phyloP scores from a whole-genome alignment of 2,113 vertebrate species.

The rabbit (Oryctolagus cuniculus) region DNA sequence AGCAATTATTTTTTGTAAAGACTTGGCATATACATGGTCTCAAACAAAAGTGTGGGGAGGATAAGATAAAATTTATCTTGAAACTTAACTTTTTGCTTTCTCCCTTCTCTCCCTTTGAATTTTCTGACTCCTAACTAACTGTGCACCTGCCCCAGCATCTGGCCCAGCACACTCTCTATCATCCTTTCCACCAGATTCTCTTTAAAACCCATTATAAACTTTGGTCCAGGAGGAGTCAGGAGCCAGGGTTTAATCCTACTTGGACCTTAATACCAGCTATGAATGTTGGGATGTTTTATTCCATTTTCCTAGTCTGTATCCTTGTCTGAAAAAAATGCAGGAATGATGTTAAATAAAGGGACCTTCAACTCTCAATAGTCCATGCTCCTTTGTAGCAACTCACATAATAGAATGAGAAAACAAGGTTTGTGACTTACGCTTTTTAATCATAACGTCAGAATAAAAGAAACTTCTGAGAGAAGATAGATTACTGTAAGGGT shows the following conservation, averaged over 20 bases:
- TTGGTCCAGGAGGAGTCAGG: not conserved
- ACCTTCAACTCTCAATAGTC: not conserved
- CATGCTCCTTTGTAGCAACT: not conserved
- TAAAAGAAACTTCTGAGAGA: not conserved
- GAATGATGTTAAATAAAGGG: not conserved
- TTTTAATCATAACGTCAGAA: not conserved
- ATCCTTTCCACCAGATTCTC: not conserved
- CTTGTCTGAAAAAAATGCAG: not conserved
- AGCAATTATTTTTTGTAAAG: conserved; percentile 24
- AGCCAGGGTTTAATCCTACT: not conserved
- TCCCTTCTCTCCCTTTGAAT: not conserved
- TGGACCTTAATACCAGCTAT: not conserved
- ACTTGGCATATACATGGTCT: not conserved
- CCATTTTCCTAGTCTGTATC: not conserved
- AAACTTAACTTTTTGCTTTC: not conserved
- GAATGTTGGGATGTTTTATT: not conserved
- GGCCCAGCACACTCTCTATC: not conserved
- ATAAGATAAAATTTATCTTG: not conserved
- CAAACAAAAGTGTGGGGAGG: not conserved
- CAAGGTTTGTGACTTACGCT: not conserved
- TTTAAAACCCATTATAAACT: not conserved
- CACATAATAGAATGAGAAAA: not conserved
- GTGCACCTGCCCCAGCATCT: not conserved
- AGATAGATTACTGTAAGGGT: conserved; percentile 9
- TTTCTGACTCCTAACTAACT: not conserved